These are phyloP conservation scores for Centruroides vittatus DNA, from an alignment of 1,140 invertebrate genomes.

Conservation along the genomic window DNA sequence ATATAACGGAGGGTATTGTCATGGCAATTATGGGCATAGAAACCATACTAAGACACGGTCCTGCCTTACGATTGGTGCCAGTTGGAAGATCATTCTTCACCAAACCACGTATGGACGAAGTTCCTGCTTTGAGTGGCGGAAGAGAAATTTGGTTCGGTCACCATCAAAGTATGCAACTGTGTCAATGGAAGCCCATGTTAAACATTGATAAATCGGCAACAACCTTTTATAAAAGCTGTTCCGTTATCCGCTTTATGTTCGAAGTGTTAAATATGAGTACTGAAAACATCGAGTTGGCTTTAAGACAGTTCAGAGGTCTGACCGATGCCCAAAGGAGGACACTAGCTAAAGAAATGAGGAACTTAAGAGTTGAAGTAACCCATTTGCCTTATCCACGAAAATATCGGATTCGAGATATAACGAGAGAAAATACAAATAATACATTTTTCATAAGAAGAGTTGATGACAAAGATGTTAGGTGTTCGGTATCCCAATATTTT, in stretches of 20 bases:
- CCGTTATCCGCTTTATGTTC: neutral
- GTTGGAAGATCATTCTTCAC: neutral
- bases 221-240: neutral
- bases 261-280: neutral
- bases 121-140: neutral
- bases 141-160: constrained; percentile 2
- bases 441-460: neutral
- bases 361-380: constrained; percentile 12
- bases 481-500: constrained; percentile 3
- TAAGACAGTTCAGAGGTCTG: constrained; percentile 1
- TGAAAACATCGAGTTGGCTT: neutral
- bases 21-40: neutral
- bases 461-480: neutral
- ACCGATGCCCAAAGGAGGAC: neutral
- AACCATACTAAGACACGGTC: neutral
- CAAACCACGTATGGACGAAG: neutral
- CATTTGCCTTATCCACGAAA: constrained; percentile 6
- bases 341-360: constrained; percentile 8
- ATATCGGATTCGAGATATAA: neutral
- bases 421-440: neutral
- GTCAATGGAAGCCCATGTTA: constrained; percentile 5
- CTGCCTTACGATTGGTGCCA: neutral
- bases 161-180: constrained; percentile 1
- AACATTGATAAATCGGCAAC: constrained; percentile 8
- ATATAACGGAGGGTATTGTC: constrained; percentile 1